Evolutionary conservation across 2,113 vertebrate genomes (phyloP), one percentile per base, ranked within the genome.

Genomic region (Lepisosteus oculatus): DNA sequence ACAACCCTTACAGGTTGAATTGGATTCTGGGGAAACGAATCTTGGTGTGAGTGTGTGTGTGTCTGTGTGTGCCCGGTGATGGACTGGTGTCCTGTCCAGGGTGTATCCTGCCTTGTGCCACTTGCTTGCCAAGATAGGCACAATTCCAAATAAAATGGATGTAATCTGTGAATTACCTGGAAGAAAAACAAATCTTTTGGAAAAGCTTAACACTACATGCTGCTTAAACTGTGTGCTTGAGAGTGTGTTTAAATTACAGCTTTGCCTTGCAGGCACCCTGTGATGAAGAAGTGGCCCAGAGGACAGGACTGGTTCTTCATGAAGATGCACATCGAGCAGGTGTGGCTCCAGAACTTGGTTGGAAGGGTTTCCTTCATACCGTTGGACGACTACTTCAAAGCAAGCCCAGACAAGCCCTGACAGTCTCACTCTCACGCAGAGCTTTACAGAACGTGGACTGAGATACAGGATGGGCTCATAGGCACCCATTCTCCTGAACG

Each of bases 281-380:
- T 78, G 29, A 91, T 92, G 90, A 76, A 85, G 76, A 88, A 89
- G 74, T 92, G 90, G 92, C 85, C 85, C 41, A 73, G 80, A 64
- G 85, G 79, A 75, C 89, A 90, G 72, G 85, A 90, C 29, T 92
- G 89, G 86, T 89, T 92, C 77, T 90, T 92, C 77, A 89, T 92
- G 89, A 92, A 90, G 79, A 78, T 91, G 69, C 84, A 88, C 65
- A 63, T 91, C 75, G 78, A 87, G 70, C 87, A 89, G 69, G 83
- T 90, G 15, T 91, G 89, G 87, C 81, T 91, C 54, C 90, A 91
- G 78, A 82, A 90, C 78, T 91, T 88, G 88, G 3, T 81, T 0
- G 86, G 88, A 47, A 86, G 88, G 14, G 69, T 80, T 14, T 79
- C 71, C 3, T 62, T 88, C 59, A 77, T 89, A 74, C 78, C 86